Conservation (phyloP, 2,797 vertebrate genomes). For the Phylloscopus collybita region DNA sequence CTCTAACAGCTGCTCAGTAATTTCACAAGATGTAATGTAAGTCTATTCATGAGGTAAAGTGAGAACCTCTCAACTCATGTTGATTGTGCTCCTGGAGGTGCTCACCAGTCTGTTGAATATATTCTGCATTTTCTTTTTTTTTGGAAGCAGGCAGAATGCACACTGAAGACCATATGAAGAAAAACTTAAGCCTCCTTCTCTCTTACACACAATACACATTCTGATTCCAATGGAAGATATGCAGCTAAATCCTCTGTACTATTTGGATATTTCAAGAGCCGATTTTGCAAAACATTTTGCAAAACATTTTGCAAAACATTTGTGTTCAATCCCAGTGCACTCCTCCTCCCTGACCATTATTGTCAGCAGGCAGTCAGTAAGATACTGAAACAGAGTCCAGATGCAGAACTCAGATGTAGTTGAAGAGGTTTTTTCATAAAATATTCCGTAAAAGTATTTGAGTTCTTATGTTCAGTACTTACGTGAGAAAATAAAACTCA, state of each 20-base stretch:
- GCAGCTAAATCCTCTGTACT: background rate
- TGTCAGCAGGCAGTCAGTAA: conserved; percentile 57
- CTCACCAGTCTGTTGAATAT: conserved; percentile 53
- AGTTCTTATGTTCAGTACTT: conserved; percentile 43
- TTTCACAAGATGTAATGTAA: conserved; percentile 77
- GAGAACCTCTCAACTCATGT: conserved; percentile 58
- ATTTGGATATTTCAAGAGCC: background rate
- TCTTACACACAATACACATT: background rate
- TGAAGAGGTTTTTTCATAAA: background rate
- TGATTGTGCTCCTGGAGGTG: conserved; percentile 63
- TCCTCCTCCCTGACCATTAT: conserved; percentile 31
- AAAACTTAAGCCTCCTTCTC: background rate
- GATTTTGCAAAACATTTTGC: conserved; percentile 30
- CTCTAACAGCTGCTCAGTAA: conserved; percentile 76
- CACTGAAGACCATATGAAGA: background rate
- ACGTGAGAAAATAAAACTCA: conserved; percentile 44
- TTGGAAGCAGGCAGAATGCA: conserved; percentile 9
- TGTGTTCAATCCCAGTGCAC: conserved; percentile 30
- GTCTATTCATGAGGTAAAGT: conserved; percentile 73
- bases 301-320: background rate
- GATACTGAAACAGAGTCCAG: conserved; percentile 57
- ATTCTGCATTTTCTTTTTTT: conserved; percentile 25
- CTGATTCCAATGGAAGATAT: conserved; percentile 19
- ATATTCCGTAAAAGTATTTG: conserved; percentile 19
- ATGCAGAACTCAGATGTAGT: conserved; percentile 48